phyloP scores from a whole-genome alignment of 2,888 invertebrate species.

The Agrotis exclamationis region DNA sequence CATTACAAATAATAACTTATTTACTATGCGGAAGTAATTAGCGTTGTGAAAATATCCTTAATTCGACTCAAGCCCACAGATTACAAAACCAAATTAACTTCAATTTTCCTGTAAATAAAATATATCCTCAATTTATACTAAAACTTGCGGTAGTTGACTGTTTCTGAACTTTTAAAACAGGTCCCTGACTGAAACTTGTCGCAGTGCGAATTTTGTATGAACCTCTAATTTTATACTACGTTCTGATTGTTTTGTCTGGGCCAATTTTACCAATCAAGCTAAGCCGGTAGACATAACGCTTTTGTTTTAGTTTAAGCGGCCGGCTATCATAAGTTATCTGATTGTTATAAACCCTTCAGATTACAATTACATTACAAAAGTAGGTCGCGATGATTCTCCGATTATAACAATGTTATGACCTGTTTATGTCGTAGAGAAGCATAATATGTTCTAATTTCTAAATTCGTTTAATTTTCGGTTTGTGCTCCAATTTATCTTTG shows the following conservation, averaged over 20 bases:
- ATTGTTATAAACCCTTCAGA: slow-evolving; percentile 23
- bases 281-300: not conserved
- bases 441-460: slow-evolving; percentile 1
- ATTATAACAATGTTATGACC: slow-evolving; percentile 6
- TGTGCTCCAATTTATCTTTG: not conserved
- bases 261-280: not conserved
- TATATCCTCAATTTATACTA: not conserved
- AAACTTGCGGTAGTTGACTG: not conserved
- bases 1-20: not conserved
- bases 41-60: not conserved
- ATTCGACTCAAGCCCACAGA: too few species aligned
- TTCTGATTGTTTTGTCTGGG: slow-evolving; percentile 6
- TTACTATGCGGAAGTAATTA: not conserved
- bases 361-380: slow-evolving; percentile 16
- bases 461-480: slow-evolving; percentile 2
- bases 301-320: slow-evolving; percentile 10
- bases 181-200: not conserved
- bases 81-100: not conserved
- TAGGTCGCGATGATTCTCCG: slow-evolving; percentile 17
- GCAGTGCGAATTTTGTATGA: slow-evolving; percentile 10
- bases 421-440: not conserved
- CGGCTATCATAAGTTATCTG: slow-evolving; percentile 22
- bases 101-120: not conserved
- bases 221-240: not conserved
- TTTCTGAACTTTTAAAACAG: not conserved